Percentiles rank a stretch among this genome's conserved stretches.
Evolutionary conservation across 1,140 invertebrate genomes (phyloP).

Genomic region (Orchesella cincta): DNA sequence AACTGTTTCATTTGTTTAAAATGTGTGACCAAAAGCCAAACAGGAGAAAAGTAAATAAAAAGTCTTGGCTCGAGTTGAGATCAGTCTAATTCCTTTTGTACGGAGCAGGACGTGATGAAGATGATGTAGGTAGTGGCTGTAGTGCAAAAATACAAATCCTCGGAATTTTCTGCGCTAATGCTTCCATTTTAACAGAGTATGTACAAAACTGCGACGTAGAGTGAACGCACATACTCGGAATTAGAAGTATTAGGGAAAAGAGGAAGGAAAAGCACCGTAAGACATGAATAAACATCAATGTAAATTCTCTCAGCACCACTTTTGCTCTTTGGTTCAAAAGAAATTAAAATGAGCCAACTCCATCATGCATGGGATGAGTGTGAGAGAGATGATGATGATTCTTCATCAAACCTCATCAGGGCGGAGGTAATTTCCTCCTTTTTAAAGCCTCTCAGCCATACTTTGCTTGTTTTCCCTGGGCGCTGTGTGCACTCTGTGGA

Average conservation of each 20-base stretch:
- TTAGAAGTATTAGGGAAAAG: too few relatives aligned
- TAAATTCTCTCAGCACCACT: not conserved
- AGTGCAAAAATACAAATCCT: not conserved
- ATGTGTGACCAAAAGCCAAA: too few relatives aligned
- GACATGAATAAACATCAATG: not conserved
- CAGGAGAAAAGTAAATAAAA: too few relatives aligned
- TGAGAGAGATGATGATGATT: too few relatives aligned
- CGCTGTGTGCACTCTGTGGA: not conserved
- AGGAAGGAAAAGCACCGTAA: too few relatives aligned
- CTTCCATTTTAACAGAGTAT: not conserved
- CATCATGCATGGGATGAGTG: not conserved
- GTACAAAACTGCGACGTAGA: not conserved
- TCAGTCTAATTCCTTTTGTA: too few relatives aligned
- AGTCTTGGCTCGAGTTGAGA: too few relatives aligned
- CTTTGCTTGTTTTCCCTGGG: not conserved
- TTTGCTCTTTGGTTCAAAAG: not conserved
- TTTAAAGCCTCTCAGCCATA: not conserved
- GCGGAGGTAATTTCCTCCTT: not conserved
- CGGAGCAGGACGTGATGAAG: too few relatives aligned
- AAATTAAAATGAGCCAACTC: not conserved
- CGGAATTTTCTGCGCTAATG: not conserved
- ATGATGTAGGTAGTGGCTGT: not conserved
- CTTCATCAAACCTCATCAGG: constrained; percentile 11
- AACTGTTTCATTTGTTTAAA: too few relatives aligned
- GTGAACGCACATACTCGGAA: not conserved